A percentile compares a stretch with the other conserved stretches of the same genome.
Evolutionary conservation across 2,113 vertebrate genomes (phyloP).

Genomic region (Pelobates fuscus): DNA sequence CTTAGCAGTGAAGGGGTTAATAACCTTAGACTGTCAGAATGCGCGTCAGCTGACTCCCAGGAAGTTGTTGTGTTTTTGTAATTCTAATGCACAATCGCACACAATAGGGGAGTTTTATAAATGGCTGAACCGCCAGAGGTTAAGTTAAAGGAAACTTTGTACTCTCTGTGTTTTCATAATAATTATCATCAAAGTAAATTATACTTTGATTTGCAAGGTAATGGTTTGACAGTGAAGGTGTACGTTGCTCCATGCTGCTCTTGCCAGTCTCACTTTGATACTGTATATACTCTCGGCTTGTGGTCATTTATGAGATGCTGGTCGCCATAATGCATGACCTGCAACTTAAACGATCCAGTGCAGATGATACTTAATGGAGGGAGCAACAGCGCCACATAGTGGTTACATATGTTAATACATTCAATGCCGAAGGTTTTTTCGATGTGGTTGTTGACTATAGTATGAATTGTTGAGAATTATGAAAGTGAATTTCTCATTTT

Average conservation of each 20-base stretch:
- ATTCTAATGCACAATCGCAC: not conserved
- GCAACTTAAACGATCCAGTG: not conserved
- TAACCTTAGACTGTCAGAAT: not conserved
- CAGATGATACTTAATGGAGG: not conserved
- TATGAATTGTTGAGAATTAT: too few species aligned
- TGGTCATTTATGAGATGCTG: not conserved
- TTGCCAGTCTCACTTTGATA: not conserved
- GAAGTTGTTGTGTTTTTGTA: not conserved
- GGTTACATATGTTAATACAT: not conserved
- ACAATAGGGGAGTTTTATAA: not conserved
- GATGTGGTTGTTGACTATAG: too few species aligned
- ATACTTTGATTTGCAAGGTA: not conserved
- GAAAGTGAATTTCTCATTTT: too few species aligned
- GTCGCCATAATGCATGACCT: too few species aligned
- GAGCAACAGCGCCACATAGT: not conserved
- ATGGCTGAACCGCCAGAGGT: constrained; percentile 1
- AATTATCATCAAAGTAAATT: constrained; percentile 22
- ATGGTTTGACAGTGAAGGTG: not conserved
- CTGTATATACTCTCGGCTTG: not conserved
- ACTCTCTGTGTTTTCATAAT: not conserved
- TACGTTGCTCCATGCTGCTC: not conserved
- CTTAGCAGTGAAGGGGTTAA: too few species aligned
- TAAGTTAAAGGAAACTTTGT: constrained; percentile 1
- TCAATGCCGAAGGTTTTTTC: too few species aligned
- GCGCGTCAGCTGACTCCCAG: not conserved